These are phyloP conservation scores for Phrynocephalus versicolor DNA, from an alignment of 2,113 vertebrate genomes.

Conservation along the genomic window DNA sequence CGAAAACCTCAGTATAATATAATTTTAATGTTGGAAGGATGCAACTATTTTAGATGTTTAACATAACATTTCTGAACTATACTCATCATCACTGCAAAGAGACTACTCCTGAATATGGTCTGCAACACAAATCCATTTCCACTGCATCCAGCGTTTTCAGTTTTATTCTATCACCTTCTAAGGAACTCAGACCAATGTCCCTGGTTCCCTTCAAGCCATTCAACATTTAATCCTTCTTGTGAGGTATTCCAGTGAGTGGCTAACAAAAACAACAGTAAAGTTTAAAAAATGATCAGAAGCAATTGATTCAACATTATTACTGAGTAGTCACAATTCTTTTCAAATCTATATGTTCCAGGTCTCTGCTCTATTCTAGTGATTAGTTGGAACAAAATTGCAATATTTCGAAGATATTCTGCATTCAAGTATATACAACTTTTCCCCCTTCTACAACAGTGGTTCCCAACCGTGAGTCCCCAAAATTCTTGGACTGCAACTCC, in stretches of 20 bases:
- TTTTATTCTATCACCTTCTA: neutral
- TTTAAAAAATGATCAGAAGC: neutral
- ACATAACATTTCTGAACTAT: neutral
- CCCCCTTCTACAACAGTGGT: no score
- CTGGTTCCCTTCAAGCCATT: neutral
- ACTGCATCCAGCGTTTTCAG: neutral
- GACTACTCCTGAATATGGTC: no score
- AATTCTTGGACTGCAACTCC: no score
- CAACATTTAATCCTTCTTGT: neutral
- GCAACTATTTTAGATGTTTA: neutral
- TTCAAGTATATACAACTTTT: neutral
- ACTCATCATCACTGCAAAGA: no score
- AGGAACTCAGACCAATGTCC: neutral
- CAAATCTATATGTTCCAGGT: neutral
- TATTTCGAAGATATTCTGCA: neutral
- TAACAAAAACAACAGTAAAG: neutral
- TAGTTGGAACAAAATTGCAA: no score
- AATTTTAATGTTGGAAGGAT: neutral
- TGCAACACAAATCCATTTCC: neutral
- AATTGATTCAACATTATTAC: neutral
- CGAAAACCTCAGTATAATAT: neutral
- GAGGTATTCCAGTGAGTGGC: neutral
- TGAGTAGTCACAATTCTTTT: no score
- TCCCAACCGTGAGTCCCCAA: no score
- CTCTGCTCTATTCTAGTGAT: neutral